phyloP scores from a whole-genome alignment of 2,797 vertebrate genomes.

The Catharus ustulatus region DNA sequence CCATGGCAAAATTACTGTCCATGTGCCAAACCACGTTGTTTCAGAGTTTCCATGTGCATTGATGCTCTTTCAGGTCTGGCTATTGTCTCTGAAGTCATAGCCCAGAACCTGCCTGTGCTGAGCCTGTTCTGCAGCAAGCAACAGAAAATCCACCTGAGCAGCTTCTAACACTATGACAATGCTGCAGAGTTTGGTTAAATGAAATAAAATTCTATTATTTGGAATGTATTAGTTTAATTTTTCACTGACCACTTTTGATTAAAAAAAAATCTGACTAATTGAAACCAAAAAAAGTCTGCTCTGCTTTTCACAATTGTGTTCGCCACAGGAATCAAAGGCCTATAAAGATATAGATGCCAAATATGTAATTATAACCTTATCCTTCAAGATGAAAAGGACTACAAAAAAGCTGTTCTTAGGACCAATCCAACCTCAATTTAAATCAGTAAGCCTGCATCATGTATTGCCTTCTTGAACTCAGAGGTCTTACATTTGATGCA shows the following conservation, averaged over 20 bases:
- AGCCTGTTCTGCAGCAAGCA: neutral
- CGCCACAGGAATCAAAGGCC: neutral
- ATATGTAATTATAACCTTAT: neutral
- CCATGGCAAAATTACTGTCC: neutral
- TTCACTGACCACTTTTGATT: neutral
- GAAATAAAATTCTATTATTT: neutral
- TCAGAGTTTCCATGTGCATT: neutral
- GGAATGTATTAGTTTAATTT: neutral
- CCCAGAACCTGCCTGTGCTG: neutral
- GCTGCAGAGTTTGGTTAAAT: neutral
- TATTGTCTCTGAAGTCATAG: neutral
- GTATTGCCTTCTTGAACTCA: neutral
- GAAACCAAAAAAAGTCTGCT: neutral
- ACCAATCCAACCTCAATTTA: neutral
- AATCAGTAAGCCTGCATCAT: neutral
- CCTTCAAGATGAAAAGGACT: neutral
- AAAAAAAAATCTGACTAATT: neutral
- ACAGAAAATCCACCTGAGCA: neutral
- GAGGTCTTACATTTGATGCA: neutral
- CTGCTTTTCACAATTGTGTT: neutral
- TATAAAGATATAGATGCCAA: neutral
- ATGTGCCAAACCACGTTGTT: fast-evolving
- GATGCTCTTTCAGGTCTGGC: neutral
- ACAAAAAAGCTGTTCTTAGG: neutral
- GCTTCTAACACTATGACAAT: neutral